Base-by-base conservation (phyloP, 2,113 vertebrate genomes). In the Oriolus oriolus region DNA sequence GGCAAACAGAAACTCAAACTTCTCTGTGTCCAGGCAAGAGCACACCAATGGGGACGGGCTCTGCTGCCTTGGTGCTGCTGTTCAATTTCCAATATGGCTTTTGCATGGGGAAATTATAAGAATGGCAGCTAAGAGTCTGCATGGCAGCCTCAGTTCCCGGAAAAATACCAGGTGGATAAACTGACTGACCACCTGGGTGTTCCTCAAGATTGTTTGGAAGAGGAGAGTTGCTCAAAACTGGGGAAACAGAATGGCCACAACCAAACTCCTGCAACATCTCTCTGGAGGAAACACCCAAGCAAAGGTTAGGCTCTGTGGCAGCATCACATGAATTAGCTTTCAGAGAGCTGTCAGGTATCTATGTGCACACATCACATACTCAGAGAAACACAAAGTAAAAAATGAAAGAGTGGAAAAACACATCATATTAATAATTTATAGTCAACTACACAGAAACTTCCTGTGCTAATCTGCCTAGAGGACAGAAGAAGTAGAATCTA, bases 1-100 rank as follows among this genome's bases (percentile, higher is more conserved):
- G 49, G 35, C 11, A 74, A 69, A 70, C 4, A 93, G 60, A 74
- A 89, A 26, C 16, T 2, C 28, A 69, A 54, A 73, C 21, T 33
- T 49, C 9, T 2, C 39, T 39, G 26, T 1, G 1, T 31, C 27
- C 60, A 42, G 47, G 19, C 24, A 75, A 78, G 4, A 53, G n/a
- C 53, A 53, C 26, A 7, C 9, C 14, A 7, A 5, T 1, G 10
- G 37, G 31, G 17, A 31, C 0, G 0, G 21, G 42, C n/a, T 81
- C 54, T 30, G 37, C 31, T 77, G 45, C 78, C n/a, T 65, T 41
- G 5, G 22, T 60, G 89, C 52, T 56, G 47, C 83, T 86, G 22
- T 20, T 84, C 59, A 69, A 66, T 59, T 2, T 0, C 42, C 1
- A 0, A 1, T 9, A 16, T 0, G 9, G 31, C 23, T 89, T 81